phyloP scores from a whole-genome alignment of 2,113 vertebrate genomes.

The Toxostoma redivivum region DNA sequence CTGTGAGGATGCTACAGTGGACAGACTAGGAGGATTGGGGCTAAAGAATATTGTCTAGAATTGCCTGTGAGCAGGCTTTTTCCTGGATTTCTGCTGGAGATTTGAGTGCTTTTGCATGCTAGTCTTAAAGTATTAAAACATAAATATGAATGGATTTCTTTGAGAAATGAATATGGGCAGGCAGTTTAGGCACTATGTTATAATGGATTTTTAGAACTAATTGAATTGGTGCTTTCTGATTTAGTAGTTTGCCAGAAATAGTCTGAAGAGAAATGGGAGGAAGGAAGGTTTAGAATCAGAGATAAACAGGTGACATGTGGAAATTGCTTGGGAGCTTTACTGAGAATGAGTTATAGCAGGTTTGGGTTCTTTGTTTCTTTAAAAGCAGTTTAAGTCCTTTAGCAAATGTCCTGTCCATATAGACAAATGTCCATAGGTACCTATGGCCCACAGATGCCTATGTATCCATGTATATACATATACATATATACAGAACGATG shows the following conservation, averaged over 20 bases:
- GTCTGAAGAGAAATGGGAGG: background rate
- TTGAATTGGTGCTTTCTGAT: constrained; percentile 36
- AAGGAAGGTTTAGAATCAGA: background rate
- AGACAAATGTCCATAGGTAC: background rate
- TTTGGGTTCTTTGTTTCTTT: background rate
- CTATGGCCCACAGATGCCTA: background rate
- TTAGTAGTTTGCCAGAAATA: background rate
- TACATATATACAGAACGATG: background rate
- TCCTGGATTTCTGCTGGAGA: constrained; percentile 31
- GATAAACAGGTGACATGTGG: background rate
- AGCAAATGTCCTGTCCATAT: background rate
- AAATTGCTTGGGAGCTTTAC: background rate
- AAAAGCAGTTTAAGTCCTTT: background rate
- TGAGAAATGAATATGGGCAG: constrained; percentile 29
- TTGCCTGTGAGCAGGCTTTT: constrained; percentile 9
- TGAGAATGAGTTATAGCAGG: background rate
- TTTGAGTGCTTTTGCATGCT: constrained; percentile 33
- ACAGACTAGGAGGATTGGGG: background rate
- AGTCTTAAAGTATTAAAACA: constrained; percentile 55
- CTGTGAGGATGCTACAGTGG: background rate
- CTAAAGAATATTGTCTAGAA: background rate
- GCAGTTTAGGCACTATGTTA: constrained; percentile 17
- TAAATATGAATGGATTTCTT: constrained; percentile 55
- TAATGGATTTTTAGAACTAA: constrained; percentile 49
- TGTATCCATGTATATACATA: no score